phyloP scores from a whole-genome alignment of 1,140 invertebrate species.

The Euwallacea similis region DNA sequence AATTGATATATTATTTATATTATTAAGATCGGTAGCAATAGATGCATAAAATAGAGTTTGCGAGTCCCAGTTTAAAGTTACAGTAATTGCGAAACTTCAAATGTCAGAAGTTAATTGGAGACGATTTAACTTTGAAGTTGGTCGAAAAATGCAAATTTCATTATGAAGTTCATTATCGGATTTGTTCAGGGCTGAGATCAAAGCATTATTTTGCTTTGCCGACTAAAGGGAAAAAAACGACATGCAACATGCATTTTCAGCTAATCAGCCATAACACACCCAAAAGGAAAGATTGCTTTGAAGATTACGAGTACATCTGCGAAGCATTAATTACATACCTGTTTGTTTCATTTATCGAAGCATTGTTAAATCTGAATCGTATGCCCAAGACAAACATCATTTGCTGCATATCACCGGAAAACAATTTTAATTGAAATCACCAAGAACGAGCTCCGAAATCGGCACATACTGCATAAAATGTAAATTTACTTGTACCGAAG shows the following conservation, averaged over 20 bases:
- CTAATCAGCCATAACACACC: neutral
- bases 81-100: conserved; percentile 1
- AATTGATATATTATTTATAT: no score
- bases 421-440: neutral
- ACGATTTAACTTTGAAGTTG: neutral
- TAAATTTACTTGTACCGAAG: conserved; percentile 3
- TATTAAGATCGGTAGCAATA: no score
- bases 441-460: neutral
- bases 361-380: no score
- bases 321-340: no score
- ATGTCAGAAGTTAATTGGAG: conserved; percentile 13
- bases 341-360: no score
- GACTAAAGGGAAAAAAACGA: neutral
- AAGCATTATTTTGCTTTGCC: conserved; percentile 1
- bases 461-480: conserved; percentile 1
- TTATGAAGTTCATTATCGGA: neutral
- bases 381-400: no score
- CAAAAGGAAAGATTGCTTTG: no score
- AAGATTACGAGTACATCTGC: no score
- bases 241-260: conserved; percentile 20
- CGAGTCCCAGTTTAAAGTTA: conserved; percentile 1
- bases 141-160: no score
- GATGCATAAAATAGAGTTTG: neutral
- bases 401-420: neutral
- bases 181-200: conserved; percentile 17